Percentiles rank a stretch among this genome's conserved stretches.
These are phyloP conservation scores for Amblyraja radiata DNA, from an alignment of 2,797 vertebrate genomes.

Conservation along the genomic window DNA sequence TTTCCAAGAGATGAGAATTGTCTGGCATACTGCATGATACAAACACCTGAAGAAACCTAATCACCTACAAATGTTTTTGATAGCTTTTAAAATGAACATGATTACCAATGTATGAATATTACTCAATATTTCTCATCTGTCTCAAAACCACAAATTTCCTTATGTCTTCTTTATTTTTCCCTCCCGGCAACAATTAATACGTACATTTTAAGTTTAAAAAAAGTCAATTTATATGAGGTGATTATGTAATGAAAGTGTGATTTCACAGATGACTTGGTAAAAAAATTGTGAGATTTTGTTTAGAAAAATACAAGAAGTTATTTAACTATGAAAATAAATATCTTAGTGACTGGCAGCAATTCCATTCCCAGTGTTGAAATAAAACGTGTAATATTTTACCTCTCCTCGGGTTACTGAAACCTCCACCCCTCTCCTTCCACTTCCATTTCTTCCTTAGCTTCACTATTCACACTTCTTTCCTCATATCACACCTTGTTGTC, in stretches of 20 bases:
- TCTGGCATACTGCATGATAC: neutral
- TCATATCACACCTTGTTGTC: too few species aligned
- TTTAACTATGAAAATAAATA: neutral
- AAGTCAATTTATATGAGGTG: neutral
- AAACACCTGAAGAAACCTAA: neutral
- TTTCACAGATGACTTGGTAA: neutral
- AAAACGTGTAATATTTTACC: neutral
- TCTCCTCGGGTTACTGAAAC: neutral
- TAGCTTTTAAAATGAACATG: neutral
- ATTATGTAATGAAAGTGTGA: neutral
- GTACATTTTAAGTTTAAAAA: neutral
- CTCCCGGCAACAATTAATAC: neutral
- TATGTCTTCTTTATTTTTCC: neutral
- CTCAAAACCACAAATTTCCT: neutral
- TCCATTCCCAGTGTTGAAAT: neutral
- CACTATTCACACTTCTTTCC: too few species aligned
- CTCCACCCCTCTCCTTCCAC: too few species aligned
- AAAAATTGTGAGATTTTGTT: neutral
- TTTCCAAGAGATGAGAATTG: conserved; percentile 3
- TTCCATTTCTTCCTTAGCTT: too few species aligned
- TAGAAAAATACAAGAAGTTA: neutral
- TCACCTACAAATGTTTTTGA: neutral
- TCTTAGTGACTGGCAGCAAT: neutral
- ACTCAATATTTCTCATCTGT: neutral
- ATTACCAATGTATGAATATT: neutral